These are phyloP conservation scores for Cyclargus thomasi DNA, from an alignment of 1,140 invertebrate species.

Conservation along the genomic window DNA sequence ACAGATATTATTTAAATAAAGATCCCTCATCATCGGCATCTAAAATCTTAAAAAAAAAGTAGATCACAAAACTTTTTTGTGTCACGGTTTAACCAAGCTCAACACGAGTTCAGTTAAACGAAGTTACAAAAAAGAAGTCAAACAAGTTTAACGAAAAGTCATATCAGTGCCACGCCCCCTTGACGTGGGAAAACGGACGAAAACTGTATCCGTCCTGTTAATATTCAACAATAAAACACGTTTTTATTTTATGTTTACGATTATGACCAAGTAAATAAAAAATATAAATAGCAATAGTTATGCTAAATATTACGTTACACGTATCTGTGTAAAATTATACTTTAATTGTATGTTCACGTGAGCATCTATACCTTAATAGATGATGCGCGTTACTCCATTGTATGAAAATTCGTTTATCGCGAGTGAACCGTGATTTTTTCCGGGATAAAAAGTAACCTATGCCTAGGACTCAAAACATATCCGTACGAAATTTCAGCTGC, in stretches of 20 bases:
- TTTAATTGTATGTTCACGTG: neutral
- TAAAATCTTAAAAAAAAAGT: no score
- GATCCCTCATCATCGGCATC: neutral
- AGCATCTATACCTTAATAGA: neutral
- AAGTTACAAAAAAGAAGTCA: no score
- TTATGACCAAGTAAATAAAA: neutral
- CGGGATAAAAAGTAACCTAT: no score
- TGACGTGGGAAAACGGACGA: neutral
- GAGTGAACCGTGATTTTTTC: no score
- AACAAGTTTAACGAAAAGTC: neutral
- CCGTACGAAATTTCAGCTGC: no score
- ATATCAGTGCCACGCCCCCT: neutral
- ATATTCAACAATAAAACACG: neutral
- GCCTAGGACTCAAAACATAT: no score
- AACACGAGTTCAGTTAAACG: neutral
- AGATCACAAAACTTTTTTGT: no score
- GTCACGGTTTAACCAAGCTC: neutral
- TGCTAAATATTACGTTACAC: neutral
- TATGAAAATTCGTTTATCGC: no score
- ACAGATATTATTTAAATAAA: neutral
- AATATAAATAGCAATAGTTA: neutral
- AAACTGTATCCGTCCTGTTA: neutral
- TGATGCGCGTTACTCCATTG: no score
- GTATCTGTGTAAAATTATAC: neutral
- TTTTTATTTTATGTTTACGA: neutral